Percentiles rank a stretch among this genome's conserved stretches.
These are phyloP conservation scores for Acipenser ruthenus DNA, from an alignment of 2,797 vertebrate species.

Conservation along the genomic window DNA sequence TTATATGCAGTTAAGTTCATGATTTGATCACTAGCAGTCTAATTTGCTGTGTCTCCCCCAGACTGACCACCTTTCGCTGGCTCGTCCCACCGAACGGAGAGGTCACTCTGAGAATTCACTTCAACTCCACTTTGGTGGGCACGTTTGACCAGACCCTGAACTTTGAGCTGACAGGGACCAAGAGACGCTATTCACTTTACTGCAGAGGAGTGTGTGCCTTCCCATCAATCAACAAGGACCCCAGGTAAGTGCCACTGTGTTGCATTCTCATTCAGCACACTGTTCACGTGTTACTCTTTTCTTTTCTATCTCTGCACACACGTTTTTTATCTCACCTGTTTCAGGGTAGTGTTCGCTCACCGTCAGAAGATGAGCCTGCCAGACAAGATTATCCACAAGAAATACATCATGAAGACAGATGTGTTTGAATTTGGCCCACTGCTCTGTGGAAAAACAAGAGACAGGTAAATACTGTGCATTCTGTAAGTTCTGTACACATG, in stretches of 20 bases:
- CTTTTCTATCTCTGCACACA: background rate
- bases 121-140: constrained; percentile 54
- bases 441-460: constrained; percentile 81
- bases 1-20: no score
- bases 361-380: constrained; percentile 42
- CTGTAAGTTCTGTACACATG: no score
- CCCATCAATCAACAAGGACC: constrained; percentile 69
- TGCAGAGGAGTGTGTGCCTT: constrained; percentile 67
- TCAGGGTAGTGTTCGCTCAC: constrained; percentile 71
- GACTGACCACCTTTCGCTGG: constrained; percentile 74
- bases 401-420: constrained; percentile 55
- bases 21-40: background rate
- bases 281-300: background rate
- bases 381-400: constrained; percentile 58
- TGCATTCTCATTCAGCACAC: background rate
- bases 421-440: constrained; percentile 83
- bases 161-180: constrained; percentile 75
- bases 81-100: constrained; percentile 58
- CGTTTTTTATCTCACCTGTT: background rate
- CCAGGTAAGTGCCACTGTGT: constrained; percentile 56
- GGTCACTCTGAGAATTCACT: constrained; percentile 63
- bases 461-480: constrained; percentile 55
- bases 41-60: constrained; percentile 35
- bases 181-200: constrained; percentile 60
- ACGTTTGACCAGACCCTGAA: constrained; percentile 66